Evolutionary conservation across 2,888 invertebrate genomes (phyloP).

Genomic region (Campoplex capitator): DNA sequence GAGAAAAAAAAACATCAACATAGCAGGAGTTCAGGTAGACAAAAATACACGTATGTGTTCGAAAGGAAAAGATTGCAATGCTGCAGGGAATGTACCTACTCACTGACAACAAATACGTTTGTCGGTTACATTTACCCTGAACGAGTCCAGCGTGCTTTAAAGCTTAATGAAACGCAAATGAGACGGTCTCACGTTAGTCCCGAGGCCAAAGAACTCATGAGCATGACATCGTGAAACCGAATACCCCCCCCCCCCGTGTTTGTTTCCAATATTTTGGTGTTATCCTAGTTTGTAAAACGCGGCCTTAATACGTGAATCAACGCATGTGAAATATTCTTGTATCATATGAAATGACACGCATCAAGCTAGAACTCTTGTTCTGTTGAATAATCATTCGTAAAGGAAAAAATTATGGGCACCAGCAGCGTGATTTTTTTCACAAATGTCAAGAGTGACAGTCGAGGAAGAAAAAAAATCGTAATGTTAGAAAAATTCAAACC

Average conservation of each 20-base stretch:
- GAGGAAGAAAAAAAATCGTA: not conserved
- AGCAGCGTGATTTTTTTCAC: no score
- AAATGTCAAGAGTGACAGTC: not conserved
- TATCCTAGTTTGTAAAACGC: not conserved
- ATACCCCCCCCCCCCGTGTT: not conserved
- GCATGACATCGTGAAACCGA: conserved; percentile 40
- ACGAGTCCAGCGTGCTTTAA: conserved; percentile 24
- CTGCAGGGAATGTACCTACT: conserved; percentile 23
- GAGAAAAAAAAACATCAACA: conserved; percentile 5
- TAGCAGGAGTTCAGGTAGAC: not conserved
- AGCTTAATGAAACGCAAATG: conserved; percentile 28
- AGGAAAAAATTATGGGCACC: not conserved
- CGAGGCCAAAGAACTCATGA: conserved; percentile 19
- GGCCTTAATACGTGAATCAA: not conserved
- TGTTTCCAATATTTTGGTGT: not conserved
- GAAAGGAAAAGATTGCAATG: conserved; percentile 16
- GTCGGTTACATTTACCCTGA: conserved; percentile 11
- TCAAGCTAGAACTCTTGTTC: not conserved
- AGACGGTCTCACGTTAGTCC: conserved; percentile 2
- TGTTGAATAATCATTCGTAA: conserved; percentile 6
- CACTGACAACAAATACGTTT: conserved; percentile 24
- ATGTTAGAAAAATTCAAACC: not conserved
- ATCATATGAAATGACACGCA: not conserved
- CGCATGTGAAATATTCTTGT: not conserved
- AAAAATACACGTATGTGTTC: not conserved